Evolutionary conservation across 2,888 invertebrate genomes (phyloP), one percentile per base, ranked within the genome.

Genomic region (Agrotis puta): DNA sequence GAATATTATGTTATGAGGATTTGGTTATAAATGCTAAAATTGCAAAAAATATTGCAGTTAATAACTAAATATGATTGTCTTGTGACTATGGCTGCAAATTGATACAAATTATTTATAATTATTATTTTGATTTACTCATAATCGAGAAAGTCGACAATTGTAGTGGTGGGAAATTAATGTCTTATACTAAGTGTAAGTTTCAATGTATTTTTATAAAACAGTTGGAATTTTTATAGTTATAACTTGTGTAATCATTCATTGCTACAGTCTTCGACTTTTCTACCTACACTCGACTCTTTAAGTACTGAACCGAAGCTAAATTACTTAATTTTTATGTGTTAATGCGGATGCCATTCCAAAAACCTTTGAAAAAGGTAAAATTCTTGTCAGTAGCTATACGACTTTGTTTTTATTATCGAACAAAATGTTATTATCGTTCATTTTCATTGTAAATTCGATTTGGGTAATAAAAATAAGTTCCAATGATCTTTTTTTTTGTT

Each of bases 321-420:
- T 84, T 84, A 86, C 82, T 88, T 85, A 82, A 81, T 84, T 85
- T 82, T 84, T 84, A 87, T 87, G 79, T 87, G 83, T 85, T 88
- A 82, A 88, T 89, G 93, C 89, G 92, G 90, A 93, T 94, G 94
- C 95, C 95, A 95, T 95, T 94, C 94, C 95, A 94, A 91, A 91
- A 87, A 89, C 94, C 94, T 95, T 95, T 94, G 64, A 89, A 94
- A 95, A 95, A 95, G 95, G 95, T 94, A 90, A 88, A 91, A 93
- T 93, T 95, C 95, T 95, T 95, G 95, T 95, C 95, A 95, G 94
- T 95, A 95, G 96, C 88, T 93, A 85, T 94, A 94, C 78, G 85
- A 89, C 87, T 90, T 90, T 91, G 90, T 91, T 91, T 93, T 92
- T 91, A 89, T 91, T 90, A 91, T 90, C 89, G 89, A 89, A 83